Conservation (phyloP, 2,113 vertebrate genomes). For the Clarias batrachus region DNA sequence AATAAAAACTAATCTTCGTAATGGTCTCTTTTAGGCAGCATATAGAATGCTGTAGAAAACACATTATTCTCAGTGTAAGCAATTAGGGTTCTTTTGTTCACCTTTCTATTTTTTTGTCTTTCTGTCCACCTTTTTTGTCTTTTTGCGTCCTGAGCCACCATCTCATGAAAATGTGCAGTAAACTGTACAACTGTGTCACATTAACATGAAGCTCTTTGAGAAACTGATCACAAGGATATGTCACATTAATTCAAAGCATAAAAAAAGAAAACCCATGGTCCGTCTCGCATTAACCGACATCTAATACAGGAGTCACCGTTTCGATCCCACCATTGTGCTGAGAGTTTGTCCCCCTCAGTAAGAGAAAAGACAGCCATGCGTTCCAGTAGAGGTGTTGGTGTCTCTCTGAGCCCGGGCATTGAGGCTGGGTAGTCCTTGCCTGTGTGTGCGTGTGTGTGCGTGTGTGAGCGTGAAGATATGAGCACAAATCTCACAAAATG, state of each 20-base stretch:
- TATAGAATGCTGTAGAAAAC: not conserved
- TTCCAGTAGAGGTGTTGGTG: conserved; percentile 35
- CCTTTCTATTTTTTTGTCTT: not conserved
- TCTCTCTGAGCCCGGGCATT: conserved; percentile 38
- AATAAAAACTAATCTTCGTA: not conserved
- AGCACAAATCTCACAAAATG: conserved; percentile 15
- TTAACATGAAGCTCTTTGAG: not conserved
- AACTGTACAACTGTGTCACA: not conserved
- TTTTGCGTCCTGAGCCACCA: not conserved
- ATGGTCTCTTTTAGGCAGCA: not conserved
- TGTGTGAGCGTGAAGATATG: not conserved
- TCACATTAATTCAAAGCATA: not conserved
- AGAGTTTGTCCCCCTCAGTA: conserved; percentile 5
- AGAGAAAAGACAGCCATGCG: not conserved
- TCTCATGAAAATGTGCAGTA: not conserved
- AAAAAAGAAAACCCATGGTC: not conserved
- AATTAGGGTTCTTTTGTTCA: not conserved
- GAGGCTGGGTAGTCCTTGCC: conserved; percentile 44
- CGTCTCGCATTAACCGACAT: not conserved
- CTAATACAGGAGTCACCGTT: conserved; percentile 31
- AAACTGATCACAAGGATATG: not conserved
- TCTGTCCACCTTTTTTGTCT: not conserved
- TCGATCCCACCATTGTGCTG: conserved; percentile 28
- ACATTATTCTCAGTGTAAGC: not conserved
- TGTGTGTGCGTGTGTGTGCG: not conserved